Conservation (phyloP, 2,888 invertebrate species). For the Brenthis hecate region DNA sequence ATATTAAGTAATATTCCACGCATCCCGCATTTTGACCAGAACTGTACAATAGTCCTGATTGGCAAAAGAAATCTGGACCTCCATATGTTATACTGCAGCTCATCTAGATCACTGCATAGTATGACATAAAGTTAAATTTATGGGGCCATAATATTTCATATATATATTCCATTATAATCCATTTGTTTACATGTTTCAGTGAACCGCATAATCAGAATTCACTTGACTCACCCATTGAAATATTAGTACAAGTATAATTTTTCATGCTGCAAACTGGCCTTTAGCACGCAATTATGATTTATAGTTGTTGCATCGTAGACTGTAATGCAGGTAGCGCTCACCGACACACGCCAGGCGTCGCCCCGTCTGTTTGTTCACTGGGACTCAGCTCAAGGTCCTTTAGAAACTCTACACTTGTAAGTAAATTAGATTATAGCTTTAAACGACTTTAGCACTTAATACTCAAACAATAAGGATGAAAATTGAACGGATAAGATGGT, state of each 20-base stretch:
- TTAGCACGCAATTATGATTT: slow-evolving; percentile 20
- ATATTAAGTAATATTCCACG: no score
- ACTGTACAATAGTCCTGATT: no score
- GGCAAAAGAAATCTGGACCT: no score
- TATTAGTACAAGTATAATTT: slow-evolving; percentile 6
- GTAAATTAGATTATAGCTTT: background rate
- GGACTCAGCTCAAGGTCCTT: slow-evolving; percentile 40
- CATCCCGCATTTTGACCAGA: no score
- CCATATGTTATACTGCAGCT: no score
- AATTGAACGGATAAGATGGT: background rate
- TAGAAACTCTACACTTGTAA: slow-evolving; percentile 27
- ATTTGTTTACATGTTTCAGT: slow-evolving; percentile 4
- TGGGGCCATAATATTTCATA: no score
- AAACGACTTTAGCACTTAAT: background rate
- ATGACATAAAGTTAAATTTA: no score
- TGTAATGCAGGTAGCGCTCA: slow-evolving; percentile 21
- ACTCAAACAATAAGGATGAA: background rate
- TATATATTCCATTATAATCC: no score
- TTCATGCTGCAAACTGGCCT: background rate
- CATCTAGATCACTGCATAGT: no score
- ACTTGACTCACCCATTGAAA: slow-evolving; percentile 7
- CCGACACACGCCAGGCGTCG: slow-evolving; percentile 39
- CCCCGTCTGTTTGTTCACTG: slow-evolving; percentile 41
- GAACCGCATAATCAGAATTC: slow-evolving; percentile 6
- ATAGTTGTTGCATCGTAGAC: slow-evolving; percentile 9